Conservation (phyloP, 2,888 invertebrate species). For the Sinohyriopsis cumingii region DNA sequence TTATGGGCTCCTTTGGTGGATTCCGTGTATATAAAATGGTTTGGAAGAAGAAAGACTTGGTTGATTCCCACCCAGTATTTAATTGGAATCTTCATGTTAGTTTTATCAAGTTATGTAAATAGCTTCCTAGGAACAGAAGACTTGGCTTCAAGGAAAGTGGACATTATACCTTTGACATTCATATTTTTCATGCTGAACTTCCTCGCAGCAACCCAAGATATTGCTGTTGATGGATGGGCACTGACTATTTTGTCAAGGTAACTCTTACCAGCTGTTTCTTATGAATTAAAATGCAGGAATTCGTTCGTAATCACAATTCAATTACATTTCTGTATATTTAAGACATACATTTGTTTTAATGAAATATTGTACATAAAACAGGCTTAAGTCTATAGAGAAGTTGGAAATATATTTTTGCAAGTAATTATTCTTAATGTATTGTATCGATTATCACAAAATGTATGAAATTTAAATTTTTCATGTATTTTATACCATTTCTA, state of each 20-base stretch:
- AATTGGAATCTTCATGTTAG: slow-evolving; percentile 89
- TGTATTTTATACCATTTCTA: too few relatives aligned
- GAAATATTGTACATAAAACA: too few relatives aligned
- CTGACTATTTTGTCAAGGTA: slow-evolving; percentile 96
- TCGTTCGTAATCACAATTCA: too few relatives aligned
- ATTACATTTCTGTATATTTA: too few relatives aligned
- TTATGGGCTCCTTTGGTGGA: slow-evolving; percentile 99
- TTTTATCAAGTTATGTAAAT: slow-evolving; percentile 79
- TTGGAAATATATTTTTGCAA: too few relatives aligned
- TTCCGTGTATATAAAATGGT: slow-evolving; percentile 84
- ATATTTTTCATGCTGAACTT: slow-evolving; percentile 95
- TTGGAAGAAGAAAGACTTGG: slow-evolving; percentile 92
- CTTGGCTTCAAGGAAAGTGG: slow-evolving; percentile 71
- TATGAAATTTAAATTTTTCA: too few relatives aligned
- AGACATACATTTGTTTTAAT: too few relatives aligned
- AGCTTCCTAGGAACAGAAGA: slow-evolving; percentile 83
- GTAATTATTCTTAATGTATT: too few relatives aligned
- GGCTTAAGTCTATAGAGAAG: too few relatives aligned
- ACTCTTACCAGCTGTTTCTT: background rate
- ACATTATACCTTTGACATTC: slow-evolving; percentile 78
- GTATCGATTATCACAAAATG: too few relatives aligned
- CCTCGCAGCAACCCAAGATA: slow-evolving; percentile 98
- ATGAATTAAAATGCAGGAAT: background rate
- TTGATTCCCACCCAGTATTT: slow-evolving; percentile 94
- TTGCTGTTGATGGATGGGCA: slow-evolving; percentile 99